These are phyloP conservation scores for Telmatochromis sp. DNA, from an alignment of 2,113 vertebrate genomes.

Conservation along the genomic window DNA sequence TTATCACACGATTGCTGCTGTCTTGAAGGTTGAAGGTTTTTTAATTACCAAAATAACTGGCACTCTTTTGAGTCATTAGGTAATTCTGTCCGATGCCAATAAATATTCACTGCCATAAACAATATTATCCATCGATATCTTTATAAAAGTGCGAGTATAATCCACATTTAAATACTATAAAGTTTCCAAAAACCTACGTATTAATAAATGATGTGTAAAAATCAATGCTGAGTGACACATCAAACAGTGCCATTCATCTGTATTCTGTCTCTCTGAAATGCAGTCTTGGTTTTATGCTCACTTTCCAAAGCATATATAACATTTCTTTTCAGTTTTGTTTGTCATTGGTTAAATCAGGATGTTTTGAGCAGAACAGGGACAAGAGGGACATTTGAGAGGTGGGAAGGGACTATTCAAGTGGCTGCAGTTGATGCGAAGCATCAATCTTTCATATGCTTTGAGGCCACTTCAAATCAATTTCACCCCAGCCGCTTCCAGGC, in stretches of 20 bases:
- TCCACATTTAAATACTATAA: not conserved
- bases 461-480: constrained; percentile 73
- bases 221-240: not conserved
- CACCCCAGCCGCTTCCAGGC: constrained; percentile 62
- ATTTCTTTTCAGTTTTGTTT: constrained; percentile 10
- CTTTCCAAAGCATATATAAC: not conserved
- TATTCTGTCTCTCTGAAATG: constrained; percentile 62
- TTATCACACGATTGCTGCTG: not conserved
- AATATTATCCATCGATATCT: not conserved
- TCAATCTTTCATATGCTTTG: constrained; percentile 73
- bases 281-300: constrained; percentile 21
- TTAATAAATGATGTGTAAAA: not conserved
- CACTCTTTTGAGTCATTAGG: not conserved
- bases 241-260: constrained; percentile 36
- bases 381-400: constrained; percentile 32
- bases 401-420: constrained; percentile 50
- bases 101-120: not conserved
- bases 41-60: not conserved
- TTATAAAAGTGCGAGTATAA: not conserved
- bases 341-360: constrained; percentile 11
- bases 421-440: constrained; percentile 55
- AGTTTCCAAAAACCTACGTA: not conserved
- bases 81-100: not conserved
- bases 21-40: not conserved
- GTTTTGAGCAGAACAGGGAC: constrained; percentile 22